phyloP scores from a whole-genome alignment of 1,140 invertebrate genomes.

The Contarinia nasturtii region DNA sequence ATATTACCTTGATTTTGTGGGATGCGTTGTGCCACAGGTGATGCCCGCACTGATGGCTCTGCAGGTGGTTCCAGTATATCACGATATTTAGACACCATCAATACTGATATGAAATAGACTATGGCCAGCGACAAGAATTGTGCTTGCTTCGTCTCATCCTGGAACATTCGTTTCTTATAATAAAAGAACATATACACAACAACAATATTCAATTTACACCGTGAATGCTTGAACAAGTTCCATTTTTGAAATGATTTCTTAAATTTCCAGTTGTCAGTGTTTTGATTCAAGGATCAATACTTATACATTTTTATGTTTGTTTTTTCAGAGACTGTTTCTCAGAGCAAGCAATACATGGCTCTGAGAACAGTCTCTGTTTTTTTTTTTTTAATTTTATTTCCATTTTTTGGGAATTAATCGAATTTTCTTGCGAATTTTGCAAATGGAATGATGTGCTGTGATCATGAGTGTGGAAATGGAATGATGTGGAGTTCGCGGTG shows the following conservation, averaged over 20 bases:
- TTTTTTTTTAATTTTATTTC: no score
- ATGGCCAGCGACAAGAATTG: slow-evolving; percentile 97
- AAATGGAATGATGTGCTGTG: not conserved
- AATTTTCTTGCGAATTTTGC: slow-evolving; percentile 5
- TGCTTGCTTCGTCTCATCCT: slow-evolving; percentile 99
- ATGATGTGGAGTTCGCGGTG: slow-evolving; percentile 6
- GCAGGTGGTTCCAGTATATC: slow-evolving; percentile 90
- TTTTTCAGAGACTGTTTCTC: no score
- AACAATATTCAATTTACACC: no score
- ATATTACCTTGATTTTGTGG: slow-evolving; percentile 18
- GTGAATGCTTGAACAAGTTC: not conserved
- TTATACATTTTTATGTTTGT: no score
- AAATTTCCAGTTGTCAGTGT: no score
- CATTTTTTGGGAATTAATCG: no score
- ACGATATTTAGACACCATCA: slow-evolving; percentile 99
- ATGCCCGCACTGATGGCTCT: slow-evolving; percentile 21
- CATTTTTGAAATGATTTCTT: no score
- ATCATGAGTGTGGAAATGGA: slow-evolving; percentile 5
- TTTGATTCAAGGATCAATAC: no score
- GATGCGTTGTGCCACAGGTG: slow-evolving; percentile 17
- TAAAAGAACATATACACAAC: not conserved
- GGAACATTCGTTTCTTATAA: slow-evolving; percentile 15
- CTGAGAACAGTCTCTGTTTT: no score
- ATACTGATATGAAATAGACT: slow-evolving; percentile 97
- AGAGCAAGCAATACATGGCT: no score